These are phyloP conservation scores for Dromococcyx pavoninus DNA, from an alignment of 2,797 vertebrate genomes.

Conservation along the genomic window DNA sequence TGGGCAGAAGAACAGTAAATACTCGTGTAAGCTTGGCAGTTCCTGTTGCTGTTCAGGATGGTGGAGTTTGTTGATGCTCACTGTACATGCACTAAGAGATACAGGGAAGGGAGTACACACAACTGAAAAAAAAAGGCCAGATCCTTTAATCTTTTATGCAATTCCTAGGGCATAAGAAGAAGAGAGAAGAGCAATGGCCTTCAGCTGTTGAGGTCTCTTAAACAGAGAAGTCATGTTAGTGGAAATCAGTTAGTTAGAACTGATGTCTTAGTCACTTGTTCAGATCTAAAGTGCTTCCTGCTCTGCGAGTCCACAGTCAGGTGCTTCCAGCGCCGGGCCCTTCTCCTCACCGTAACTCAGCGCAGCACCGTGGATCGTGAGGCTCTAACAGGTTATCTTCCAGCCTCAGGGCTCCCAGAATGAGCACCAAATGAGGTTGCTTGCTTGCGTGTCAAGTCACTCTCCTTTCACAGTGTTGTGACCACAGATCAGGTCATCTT, in stretches of 20 bases:
- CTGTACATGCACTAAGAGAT: neutral
- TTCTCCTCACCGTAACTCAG: neutral
- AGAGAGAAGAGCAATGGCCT: neutral
- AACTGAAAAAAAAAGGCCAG: neutral
- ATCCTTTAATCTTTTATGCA: neutral
- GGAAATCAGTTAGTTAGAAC: neutral
- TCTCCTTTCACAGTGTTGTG: neutral
- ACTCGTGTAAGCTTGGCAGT: neutral
- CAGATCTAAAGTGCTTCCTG: neutral
- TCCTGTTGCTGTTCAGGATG: neutral
- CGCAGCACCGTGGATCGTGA: rapidly evolving
- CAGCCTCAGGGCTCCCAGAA: neutral
- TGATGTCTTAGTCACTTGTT: neutral
- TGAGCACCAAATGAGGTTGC: neutral
- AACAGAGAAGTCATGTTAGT: neutral
- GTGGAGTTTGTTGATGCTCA: neutral
- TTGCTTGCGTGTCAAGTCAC: neutral
- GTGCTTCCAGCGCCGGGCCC: neutral
- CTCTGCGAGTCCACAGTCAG: neutral
- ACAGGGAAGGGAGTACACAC: neutral
- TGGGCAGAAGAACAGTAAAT: neutral
- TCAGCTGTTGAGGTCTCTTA: neutral
- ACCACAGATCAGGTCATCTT: neutral
- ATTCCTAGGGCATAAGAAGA: neutral
- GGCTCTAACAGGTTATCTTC: neutral